phyloP scores from a whole-genome alignment of 2,797 vertebrate species.

The Telmatherina bonti region DNA sequence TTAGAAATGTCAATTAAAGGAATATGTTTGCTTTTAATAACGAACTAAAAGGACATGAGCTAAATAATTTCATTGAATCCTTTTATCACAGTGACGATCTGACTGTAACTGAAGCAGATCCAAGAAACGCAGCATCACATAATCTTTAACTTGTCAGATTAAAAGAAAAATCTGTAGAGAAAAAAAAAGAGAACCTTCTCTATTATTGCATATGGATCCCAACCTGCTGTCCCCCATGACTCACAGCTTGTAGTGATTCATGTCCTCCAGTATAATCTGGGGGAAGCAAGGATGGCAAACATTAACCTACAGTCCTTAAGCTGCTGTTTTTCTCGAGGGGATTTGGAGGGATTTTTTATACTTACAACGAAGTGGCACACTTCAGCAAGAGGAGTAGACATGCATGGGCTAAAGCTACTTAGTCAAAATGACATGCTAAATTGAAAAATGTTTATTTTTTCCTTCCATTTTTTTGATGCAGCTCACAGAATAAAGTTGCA shows the following conservation, averaged over 20 bases:
- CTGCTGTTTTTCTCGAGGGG: constrained; percentile 67
- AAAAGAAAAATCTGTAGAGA: not conserved
- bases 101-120: not conserved
- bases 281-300: constrained; percentile 54
- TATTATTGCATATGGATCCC: constrained; percentile 22
- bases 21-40: not conserved
- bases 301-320: constrained; percentile 66
- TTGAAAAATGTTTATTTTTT: constrained; percentile 3
- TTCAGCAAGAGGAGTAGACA: constrained; percentile 66
- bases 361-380: constrained; percentile 59
- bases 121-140: not conserved
- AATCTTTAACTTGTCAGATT: constrained; percentile 9
- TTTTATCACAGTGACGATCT: not conserved
- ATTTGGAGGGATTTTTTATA: constrained; percentile 68
- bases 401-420: constrained; percentile 62
- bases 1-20: not conserved
- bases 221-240: constrained; percentile 25
- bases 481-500: constrained; percentile 41
- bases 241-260: constrained; percentile 48
- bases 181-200: not conserved
- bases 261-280: constrained; percentile 53
- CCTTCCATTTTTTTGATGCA: constrained; percentile 22
- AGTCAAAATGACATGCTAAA: constrained; percentile 52
- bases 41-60: not conserved
- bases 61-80: not conserved